Conservation (phyloP, 2,888 invertebrate genomes). For the Crossocerus cetratus region DNA sequence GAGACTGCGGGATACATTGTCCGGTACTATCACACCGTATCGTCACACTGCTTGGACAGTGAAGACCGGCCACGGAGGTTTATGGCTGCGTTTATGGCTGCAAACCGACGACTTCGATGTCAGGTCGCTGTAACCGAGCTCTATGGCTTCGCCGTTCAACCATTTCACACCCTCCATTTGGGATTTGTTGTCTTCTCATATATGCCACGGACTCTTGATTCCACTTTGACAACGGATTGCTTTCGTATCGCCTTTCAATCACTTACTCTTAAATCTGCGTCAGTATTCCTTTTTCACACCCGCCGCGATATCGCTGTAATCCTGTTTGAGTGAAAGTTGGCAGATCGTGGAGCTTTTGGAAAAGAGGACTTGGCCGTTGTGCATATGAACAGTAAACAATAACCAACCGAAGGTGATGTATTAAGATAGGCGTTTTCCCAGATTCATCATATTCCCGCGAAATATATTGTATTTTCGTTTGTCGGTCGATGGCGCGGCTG, state of each 20-base stretch:
- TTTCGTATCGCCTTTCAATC: too few relatives aligned
- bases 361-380: conserved; percentile 14
- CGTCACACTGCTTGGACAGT: conserved; percentile 25
- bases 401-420: conserved; percentile 36
- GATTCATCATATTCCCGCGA: conserved; percentile 53
- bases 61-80: conserved; percentile 27
- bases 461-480: conserved; percentile 57
- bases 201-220: background rate
- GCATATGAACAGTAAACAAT: conserved; percentile 17
- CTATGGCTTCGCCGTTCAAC: conserved; percentile 25
- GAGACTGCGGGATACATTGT: conserved; percentile 49
- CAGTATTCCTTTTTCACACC: too few relatives aligned
- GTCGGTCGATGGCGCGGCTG: conserved; percentile 46
- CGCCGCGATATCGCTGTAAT: too few relatives aligned
- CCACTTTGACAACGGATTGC: too few relatives aligned
- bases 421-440: conserved; percentile 43
- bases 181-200: background rate
- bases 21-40: conserved; percentile 37
- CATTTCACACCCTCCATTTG: conserved; percentile 17
- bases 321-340: too few relatives aligned
- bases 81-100: conserved; percentile 31
- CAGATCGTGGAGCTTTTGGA: background rate
- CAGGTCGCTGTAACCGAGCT: conserved; percentile 18
- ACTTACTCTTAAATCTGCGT: too few relatives aligned
- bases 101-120: conserved; percentile 36